phyloP scores from a whole-genome alignment of 2,797 vertebrate genomes.

The Tokudaia muenninki region DNA sequence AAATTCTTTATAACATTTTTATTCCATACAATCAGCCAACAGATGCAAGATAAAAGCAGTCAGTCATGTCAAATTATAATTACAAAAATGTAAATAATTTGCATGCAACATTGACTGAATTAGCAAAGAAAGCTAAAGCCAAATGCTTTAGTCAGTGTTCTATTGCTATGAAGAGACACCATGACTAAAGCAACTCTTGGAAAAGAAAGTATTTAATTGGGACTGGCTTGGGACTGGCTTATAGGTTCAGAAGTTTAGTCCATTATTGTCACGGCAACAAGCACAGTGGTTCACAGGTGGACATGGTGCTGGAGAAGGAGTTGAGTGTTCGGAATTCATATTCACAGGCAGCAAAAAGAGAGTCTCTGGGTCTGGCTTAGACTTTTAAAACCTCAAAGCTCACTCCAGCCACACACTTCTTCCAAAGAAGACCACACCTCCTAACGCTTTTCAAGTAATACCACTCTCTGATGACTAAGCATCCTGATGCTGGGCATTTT shows the following conservation, averaged over 20 bases:
- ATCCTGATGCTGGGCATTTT: background rate
- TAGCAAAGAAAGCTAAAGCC: background rate
- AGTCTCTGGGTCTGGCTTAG: background rate
- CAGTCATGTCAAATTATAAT: background rate
- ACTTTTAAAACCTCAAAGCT: background rate
- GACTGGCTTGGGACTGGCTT: background rate
- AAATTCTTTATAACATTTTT: background rate
- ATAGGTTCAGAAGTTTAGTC: background rate
- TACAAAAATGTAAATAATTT: background rate
- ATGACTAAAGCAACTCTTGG: background rate
- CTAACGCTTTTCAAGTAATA: background rate
- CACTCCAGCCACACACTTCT: background rate
- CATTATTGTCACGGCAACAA: background rate
- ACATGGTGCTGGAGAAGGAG: background rate
- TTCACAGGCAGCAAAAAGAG: background rate
- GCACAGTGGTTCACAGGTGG: no score
- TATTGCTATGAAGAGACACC: background rate
- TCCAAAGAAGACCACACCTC: background rate
- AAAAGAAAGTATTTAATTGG: background rate
- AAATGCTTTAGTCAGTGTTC: background rate
- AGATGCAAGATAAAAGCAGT: background rate
- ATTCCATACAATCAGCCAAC: background rate
- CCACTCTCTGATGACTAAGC: background rate
- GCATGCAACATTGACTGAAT: background rate
- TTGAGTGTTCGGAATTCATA: background rate